phyloP scores from a whole-genome alignment of 2,888 invertebrate genomes.

The Pandemis cinnamomeana region DNA sequence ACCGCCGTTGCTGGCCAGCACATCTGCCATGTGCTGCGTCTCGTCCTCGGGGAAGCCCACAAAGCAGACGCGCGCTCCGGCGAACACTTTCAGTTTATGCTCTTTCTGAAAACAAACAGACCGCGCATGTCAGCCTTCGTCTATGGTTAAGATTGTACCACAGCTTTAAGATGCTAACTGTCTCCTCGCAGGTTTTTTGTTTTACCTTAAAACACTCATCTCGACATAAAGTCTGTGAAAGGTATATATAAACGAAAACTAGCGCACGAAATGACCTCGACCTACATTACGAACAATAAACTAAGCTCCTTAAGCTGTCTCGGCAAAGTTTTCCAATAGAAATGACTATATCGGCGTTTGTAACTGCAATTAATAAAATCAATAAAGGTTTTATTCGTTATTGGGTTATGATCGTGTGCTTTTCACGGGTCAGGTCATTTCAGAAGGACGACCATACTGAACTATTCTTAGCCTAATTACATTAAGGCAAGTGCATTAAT shows the following conservation, averaged over 20 bases:
- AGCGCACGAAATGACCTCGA: not conserved
- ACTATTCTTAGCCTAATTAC: slow-evolving; percentile 11
- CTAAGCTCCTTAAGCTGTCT: not conserved
- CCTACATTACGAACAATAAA: not conserved
- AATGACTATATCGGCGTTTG: not conserved
- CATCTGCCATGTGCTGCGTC: slow-evolving; percentile 95
- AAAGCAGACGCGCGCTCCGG: slow-evolving; percentile 94
- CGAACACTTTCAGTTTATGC: slow-evolving; percentile 94
- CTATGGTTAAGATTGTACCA: not conserved
- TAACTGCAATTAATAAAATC: not conserved
- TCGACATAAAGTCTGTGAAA: too few relatives aligned
- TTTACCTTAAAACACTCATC: too few relatives aligned
- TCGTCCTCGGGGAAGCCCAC: slow-evolving; percentile 96
- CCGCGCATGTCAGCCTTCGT: not conserved
- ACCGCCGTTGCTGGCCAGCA: slow-evolving; percentile 94
- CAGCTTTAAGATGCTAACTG: not conserved
- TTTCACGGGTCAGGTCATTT: not conserved
- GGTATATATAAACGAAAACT: not conserved
- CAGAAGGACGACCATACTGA: not conserved
- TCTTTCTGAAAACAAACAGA: slow-evolving; percentile 73
- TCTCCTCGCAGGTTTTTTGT: too few relatives aligned
- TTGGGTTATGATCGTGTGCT: slow-evolving; percentile 10
- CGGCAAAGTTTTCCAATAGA: not conserved
- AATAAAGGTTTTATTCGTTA: slow-evolving; percentile 9
- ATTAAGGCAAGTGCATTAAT: too few relatives aligned